Percentiles rank a stretch among this genome's conserved stretches.
Evolutionary conservation across 1,140 invertebrate genomes (phyloP).

Genomic region (Drosophila miranda): DNA sequence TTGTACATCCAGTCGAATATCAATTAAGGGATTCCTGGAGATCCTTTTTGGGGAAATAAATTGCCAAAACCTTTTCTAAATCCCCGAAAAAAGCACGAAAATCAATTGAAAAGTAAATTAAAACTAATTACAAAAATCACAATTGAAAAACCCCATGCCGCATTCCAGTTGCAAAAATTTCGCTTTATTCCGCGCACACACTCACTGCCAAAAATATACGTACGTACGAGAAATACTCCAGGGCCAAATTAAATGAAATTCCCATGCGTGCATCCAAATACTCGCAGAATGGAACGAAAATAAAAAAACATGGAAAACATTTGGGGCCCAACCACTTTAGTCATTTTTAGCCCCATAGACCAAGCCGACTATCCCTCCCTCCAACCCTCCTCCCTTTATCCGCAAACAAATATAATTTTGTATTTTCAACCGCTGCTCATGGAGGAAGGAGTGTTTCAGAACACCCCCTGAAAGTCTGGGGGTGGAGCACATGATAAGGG

Average conservation of each 20-base stretch:
- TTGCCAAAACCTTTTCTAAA: neutral
- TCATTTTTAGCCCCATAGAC: constrained; percentile 34
- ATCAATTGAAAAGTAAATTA: constrained; percentile 19
- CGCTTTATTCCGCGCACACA: constrained; percentile 8
- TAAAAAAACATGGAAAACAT: constrained; percentile 8
- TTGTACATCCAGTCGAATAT: no score
- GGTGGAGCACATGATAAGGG: constrained; percentile 33
- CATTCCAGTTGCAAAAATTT: constrained; percentile 26
- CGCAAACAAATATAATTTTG: constrained; percentile 25
- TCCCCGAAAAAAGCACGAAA: neutral
- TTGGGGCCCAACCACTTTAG: constrained; percentile 37
- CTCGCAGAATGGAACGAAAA: constrained; percentile 7
- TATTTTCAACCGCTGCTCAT: no score
- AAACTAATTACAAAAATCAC: constrained; percentile 49
- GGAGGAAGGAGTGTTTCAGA: neutral
- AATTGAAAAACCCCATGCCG: constrained; percentile 32
- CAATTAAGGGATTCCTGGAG: no score
- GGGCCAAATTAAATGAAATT: constrained; percentile 59
- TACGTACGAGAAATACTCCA: constrained; percentile 22
- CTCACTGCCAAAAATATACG: neutral
- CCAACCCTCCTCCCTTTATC: neutral
- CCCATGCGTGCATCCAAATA: constrained; percentile 31
- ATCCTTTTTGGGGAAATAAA: neutral
- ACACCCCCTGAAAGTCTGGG: neutral
- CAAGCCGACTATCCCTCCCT: neutral